Conservation (phyloP, 2,113 vertebrate genomes). For the Azemiops feae region DNA sequence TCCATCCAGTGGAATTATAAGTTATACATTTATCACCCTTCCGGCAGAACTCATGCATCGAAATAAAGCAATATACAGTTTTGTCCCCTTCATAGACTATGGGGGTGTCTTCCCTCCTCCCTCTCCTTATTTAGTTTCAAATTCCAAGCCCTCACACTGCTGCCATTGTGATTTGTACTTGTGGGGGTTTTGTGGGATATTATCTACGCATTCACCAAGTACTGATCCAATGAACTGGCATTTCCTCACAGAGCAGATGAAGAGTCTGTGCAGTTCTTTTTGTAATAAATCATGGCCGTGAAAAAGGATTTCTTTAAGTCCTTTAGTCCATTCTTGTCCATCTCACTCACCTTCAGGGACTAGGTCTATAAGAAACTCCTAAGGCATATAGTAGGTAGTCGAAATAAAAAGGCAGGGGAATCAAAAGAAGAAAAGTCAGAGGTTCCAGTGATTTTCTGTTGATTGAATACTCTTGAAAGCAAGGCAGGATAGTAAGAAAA, state of each 20-base stretch:
- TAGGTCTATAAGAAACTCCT: constrained; percentile 48
- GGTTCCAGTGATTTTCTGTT: constrained; percentile 13
- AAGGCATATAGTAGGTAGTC: constrained; percentile 20
- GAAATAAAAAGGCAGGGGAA: neutral
- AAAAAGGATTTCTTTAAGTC: constrained; percentile 69
- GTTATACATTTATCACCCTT: constrained; percentile 17
- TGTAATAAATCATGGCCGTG: constrained; percentile 61
- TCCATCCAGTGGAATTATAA: neutral
- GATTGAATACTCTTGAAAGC: constrained; percentile 29
- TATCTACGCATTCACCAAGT: constrained; percentile 59
- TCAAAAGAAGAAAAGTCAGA: constrained; percentile 32
- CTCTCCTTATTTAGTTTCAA: constrained; percentile 32
- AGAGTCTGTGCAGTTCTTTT: constrained; percentile 46
- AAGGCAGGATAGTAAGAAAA: neutral
- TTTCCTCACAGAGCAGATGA: constrained; percentile 53
- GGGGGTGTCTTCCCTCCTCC: neutral
- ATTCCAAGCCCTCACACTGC: constrained; percentile 25
- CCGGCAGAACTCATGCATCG: neutral
- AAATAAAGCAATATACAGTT: constrained; percentile 21
- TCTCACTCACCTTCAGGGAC: constrained; percentile 58
- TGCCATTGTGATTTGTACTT: constrained; percentile 44
- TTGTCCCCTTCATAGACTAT: neutral
- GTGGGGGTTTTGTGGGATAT: constrained; percentile 44
- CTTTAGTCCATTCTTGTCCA: constrained; percentile 58
- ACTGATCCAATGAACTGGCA: constrained; percentile 58